A percentile compares a stretch with the other conserved stretches of the same genome.
Conservation (phyloP, 2,797 vertebrate species). For the Sphenodon punctatus region DNA sequence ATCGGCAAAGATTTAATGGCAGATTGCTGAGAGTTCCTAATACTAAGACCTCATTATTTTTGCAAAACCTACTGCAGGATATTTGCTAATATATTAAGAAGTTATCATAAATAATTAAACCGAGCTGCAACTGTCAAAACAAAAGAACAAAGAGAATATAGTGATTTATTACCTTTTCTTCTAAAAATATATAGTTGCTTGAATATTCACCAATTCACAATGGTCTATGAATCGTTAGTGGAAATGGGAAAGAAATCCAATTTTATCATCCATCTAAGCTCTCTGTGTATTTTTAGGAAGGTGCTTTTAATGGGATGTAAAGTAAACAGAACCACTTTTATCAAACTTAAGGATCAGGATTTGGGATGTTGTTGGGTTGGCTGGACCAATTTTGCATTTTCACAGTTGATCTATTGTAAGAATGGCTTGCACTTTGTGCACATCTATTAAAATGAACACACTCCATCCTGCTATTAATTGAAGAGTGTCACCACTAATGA, state of each 20-base stretch:
- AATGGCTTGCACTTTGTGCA: constrained; percentile 56
- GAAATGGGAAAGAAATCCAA: neutral
- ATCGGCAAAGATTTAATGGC: rapidly evolving
- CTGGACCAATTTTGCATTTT: constrained; percentile 3
- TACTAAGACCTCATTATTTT: neutral
- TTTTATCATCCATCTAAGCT: rapidly evolving
- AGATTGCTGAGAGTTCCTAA: rapidly evolving
- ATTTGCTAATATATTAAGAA: neutral
- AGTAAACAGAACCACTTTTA: neutral
- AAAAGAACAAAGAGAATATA: neutral
- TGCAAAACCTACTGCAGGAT: neutral
- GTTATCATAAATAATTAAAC: neutral
- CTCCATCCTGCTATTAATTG: constrained; percentile 63
- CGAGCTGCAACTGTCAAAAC: neutral
- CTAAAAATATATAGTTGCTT: neutral
- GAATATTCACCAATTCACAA: neutral
- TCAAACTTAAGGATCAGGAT: neutral
- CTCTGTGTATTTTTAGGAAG: neutral
- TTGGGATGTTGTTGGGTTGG: constrained; percentile 4
- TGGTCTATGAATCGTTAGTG: neutral
- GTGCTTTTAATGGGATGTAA: neutral
- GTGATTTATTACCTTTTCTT: neutral
- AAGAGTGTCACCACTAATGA: too few species aligned
- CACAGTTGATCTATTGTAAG: constrained; percentile 32
- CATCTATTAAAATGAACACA: constrained; percentile 68